Evolutionary conservation across 92 coral and sea anemone species (phyloP).

Genomic region (Porites rus): DNA sequence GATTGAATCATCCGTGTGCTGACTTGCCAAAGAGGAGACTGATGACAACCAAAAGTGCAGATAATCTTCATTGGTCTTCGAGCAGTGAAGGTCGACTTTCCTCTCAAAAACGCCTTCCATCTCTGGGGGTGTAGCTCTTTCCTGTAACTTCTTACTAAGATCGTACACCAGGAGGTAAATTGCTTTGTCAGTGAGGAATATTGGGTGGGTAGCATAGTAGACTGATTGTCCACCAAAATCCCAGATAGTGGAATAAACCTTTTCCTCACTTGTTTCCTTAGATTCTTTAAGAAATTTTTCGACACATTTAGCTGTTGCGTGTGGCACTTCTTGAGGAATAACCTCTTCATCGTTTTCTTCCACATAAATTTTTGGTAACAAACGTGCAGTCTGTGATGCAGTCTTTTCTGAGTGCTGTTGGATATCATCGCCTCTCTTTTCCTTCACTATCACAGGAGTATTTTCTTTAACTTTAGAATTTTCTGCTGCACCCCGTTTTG

Average conservation of each 20-base stretch:
- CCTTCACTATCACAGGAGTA: too few species aligned
- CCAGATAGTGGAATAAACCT: not conserved
- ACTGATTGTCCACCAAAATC: constrained; percentile 70
- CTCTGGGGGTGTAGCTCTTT: constrained; percentile 24
- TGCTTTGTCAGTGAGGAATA: constrained; percentile 48
- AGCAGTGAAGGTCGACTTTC: constrained; percentile 4
- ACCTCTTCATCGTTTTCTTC: too few species aligned
- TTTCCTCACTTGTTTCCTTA: not conserved
- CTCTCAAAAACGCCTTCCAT: constrained; percentile 18
- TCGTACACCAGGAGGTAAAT: constrained; percentile 48
- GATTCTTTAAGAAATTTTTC: not conserved
- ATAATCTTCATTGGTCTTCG: constrained; percentile 2
- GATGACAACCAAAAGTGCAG: not conserved
- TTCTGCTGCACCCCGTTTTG: too few species aligned
- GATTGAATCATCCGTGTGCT: not conserved
- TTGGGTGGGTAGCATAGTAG: constrained; percentile 60
- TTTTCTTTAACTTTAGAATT: too few species aligned
- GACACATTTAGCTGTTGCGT: not conserved
- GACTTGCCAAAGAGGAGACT: not conserved
- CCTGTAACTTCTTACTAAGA: constrained; percentile 27
- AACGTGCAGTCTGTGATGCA: too few species aligned
- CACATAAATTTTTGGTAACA: too few species aligned
- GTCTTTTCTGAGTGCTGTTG: too few species aligned
- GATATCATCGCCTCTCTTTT: too few species aligned
- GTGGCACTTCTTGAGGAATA: not conserved